Base-by-base conservation (phyloP, 2,113 vertebrate genomes). In the Aix galericulata region DNA sequence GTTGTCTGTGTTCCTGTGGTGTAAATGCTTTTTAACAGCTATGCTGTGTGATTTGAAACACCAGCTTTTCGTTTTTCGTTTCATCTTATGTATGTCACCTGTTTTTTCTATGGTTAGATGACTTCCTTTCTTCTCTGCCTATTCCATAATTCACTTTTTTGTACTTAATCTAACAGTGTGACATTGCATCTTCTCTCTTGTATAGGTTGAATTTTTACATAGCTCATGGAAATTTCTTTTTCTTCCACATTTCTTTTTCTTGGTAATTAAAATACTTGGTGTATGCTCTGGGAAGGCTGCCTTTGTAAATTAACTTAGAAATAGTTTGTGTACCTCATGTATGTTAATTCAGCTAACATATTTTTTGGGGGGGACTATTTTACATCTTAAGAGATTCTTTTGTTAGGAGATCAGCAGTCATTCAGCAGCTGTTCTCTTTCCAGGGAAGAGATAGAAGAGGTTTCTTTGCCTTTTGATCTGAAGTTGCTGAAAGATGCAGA, bases 111-210 rank as follows among this genome's bases (percentile, higher is more conserved):
- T 2, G 1, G 27, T 74, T 67, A 79, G 46, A 58, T 56, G 76
- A 34, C 76, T 92, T 62, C 11, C 79, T 91, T 91, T 95, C 78
- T 93, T 94, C 64, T 82, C 36, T 14, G 13, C 63, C 78, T 89
- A n/a, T 89, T 56, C 60, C 14, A 16, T 82, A 69, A 59, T 87
- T 89, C 78, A 89, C 13, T 38, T 79, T 74, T 89, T 73, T 73
- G 32, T 17, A 20, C 42, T 89, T 89, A 52, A 55, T 78, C n/a
- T 71, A 72, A 32, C 52, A 63, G 50, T 6, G 7, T 82, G 76
- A 48, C 64, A 74, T 73, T 58, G 40, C 73, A 48, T 58, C 69
- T 91, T 56, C 50, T 86, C 44, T 62, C 26, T 29, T 29, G 26
- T 67, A 48, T 7, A 74, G 80, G 34, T 46, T 74, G 77, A 62